Evolutionary conservation across 1,140 invertebrate species (phyloP).

Genomic region (Mercenaria mercenaria): DNA sequence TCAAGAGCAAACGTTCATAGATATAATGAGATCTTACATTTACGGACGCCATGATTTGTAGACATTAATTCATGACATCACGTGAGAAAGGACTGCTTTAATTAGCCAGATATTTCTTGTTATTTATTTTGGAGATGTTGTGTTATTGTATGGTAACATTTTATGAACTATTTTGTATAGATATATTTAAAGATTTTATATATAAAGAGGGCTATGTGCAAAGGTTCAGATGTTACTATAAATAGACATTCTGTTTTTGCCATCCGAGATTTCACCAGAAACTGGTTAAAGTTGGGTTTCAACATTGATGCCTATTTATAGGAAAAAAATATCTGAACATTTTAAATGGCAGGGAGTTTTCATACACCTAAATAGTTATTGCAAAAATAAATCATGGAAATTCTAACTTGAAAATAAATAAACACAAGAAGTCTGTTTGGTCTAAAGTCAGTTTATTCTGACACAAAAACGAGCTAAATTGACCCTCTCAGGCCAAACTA

Average conservation of each 20-base stretch:
- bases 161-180: conserved; percentile 38
- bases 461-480: too few species aligned
- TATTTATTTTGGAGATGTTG: conserved; percentile 56
- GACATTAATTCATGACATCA: not conserved
- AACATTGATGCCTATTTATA: not conserved
- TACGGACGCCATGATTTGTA: not conserved
- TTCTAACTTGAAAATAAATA: not conserved
- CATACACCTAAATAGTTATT: not conserved
- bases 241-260: conserved; percentile 9
- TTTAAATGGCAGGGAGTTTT: conserved; percentile 54
- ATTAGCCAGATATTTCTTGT: conserved; percentile 43
- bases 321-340: not conserved
- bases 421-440: too few species aligned
- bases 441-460: too few species aligned
- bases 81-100: not conserved
- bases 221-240: conserved; percentile 47
- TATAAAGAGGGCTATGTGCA: conserved; percentile 65
- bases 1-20: not conserved
- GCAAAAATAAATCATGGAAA: not conserved
- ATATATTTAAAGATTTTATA: conserved; percentile 56
- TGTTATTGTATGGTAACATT: conserved; percentile 45
- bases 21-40: not conserved
- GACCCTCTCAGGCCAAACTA: too few species aligned
- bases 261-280: too few species aligned
- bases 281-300: too few species aligned